These are phyloP conservation scores for Gymnoscopelus microlampas DNA, from an alignment of 2,797 vertebrate genomes.

Conservation along the genomic window DNA sequence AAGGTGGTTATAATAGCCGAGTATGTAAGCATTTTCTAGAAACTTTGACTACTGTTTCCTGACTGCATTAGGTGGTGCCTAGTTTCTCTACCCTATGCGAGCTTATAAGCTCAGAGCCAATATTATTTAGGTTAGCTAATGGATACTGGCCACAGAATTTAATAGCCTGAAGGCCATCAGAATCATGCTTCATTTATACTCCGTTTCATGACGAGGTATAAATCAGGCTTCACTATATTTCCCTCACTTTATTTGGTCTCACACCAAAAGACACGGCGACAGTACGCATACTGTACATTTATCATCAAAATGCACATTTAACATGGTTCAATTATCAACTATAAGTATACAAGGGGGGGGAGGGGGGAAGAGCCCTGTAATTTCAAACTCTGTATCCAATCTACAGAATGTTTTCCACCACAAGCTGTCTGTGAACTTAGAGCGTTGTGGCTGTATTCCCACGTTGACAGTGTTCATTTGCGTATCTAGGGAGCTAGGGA, in stretches of 20 bases:
- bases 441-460: conserved; percentile 70
- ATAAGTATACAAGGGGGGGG: conserved; percentile 15
- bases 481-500: conserved; percentile 62
- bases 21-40: conserved; percentile 91
- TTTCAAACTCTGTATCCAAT: conserved; percentile 51
- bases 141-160: conserved; percentile 71
- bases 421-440: conserved; percentile 72
- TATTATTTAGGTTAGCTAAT: conserved; percentile 66
- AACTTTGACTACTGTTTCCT: conserved; percentile 88
- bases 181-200: conserved; percentile 35
- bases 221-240: neutral
- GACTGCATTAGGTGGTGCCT: conserved; percentile 83
- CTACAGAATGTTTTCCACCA: conserved; percentile 61
- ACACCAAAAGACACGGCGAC: conserved; percentile 55
- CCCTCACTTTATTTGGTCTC: conserved; percentile 41
- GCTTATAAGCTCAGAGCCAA: conserved; percentile 72
- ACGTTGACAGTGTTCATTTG: conserved; percentile 73
- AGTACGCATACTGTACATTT: conserved; percentile 49
- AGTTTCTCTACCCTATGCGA: conserved; percentile 75
- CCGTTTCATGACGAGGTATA: neutral
- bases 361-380: conserved; percentile 39
- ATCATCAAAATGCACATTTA: conserved; percentile 60
- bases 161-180: conserved; percentile 67
- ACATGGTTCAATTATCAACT: conserved; percentile 30
- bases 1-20: conserved; percentile 89